Evolutionary conservation across 2,888 invertebrate species (phyloP), one percentile per base, ranked within the genome.

Genomic region (Neocrepidodera transversa): DNA sequence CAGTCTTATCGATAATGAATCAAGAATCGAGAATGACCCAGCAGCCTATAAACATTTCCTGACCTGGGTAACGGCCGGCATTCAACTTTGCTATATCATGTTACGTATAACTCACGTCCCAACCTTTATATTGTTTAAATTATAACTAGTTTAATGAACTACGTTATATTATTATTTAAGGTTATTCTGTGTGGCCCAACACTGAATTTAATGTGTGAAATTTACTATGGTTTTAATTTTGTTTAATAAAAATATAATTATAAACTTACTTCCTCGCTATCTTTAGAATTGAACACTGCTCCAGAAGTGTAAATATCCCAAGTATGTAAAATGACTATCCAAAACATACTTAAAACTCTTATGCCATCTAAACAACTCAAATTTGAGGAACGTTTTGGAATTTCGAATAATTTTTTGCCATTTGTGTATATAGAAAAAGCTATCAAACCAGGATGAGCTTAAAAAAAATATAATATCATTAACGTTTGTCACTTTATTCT

Each of bases 281-380:
- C 64, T 51, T 58, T 52, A 6, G 45, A 18, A 40, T 69, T 68
- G 10, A 42, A 40, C 10, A 66, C 48, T 8, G 69, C 67, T n/a
- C 64, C 63, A 13, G 63, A 30, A 4, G 45, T 18, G 13, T 54
- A 54, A 1, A 65, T 68, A 2, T 71, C 62, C 63, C 76, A 79
- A 0, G 62, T 77, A 49, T 82, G 82, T 1, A 81, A 81, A 0
- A 77, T 68, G 1, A 82, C 69, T 7, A 82, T 78, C 81, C 82
- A 82, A 42, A 82, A 36, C 79, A 82, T 80, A 30, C 80, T 81
- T 16, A 82, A 71, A 2, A 78, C 72, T 48, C 58, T 56, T 11
- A 69, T 63, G 8, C 69, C 69, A 61, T 68, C 62, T 18, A 69
- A 42, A 53, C 66, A 65, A 4, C 54, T 50, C 2, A 68, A 38